Conservation (phyloP, 2,888 invertebrate species). For the Idaea biselata region DNA sequence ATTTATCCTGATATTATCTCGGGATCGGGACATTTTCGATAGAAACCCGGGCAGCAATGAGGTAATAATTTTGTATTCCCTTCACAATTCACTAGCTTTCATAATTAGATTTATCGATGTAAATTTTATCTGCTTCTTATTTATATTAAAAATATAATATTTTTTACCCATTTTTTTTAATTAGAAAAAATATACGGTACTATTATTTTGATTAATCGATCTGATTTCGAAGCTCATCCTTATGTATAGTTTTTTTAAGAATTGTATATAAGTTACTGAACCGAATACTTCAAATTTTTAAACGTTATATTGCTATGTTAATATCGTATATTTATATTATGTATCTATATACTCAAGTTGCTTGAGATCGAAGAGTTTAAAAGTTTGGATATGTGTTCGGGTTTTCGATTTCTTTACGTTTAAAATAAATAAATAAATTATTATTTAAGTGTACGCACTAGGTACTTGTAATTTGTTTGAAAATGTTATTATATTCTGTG, state of each 20-base stretch:
- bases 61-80: background rate
- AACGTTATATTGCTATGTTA: slow-evolving; percentile 42
- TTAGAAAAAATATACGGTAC: background rate
- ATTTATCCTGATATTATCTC: too few species aligned
- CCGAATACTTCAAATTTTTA: slow-evolving; percentile 31
- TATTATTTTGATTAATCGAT: slow-evolving; percentile 17
- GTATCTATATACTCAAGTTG: slow-evolving; percentile 50
- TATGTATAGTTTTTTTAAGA: slow-evolving; percentile 22
- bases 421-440: slow-evolving; percentile 49
- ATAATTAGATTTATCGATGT: background rate
- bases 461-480: slow-evolving; percentile 23
- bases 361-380: slow-evolving; percentile 48
- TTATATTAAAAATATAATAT: background rate
- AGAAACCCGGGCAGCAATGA: too few species aligned
- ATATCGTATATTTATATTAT: slow-evolving; percentile 59
- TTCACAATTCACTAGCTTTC: background rate
- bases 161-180: background rate
- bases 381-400: slow-evolving; percentile 32
- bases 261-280: slow-evolving; percentile 34
- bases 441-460: slow-evolving; percentile 48
- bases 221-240: slow-evolving; percentile 29
- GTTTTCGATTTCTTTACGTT: slow-evolving; percentile 22
- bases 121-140: background rate
- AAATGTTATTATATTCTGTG: background rate
- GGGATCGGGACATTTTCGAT: too few species aligned